These are phyloP conservation scores for Ceryle rudis DNA, from an alignment of 2,797 vertebrate genomes.

Conservation along the genomic window DNA sequence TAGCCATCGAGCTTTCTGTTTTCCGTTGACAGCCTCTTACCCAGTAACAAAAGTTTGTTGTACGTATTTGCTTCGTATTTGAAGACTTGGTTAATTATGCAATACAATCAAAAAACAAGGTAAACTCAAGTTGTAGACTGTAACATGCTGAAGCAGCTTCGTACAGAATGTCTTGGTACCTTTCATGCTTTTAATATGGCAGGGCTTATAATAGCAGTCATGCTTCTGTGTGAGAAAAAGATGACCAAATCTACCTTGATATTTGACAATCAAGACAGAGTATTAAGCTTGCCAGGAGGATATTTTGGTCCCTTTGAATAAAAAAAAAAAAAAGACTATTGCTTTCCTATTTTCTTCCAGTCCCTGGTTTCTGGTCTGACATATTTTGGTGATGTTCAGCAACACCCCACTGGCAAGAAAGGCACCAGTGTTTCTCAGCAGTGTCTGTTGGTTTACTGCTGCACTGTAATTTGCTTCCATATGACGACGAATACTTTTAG, in stretches of 20 bases:
- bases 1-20: not conserved
- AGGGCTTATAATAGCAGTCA: not conserved
- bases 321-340: not conserved
- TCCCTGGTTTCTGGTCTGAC: not conserved
- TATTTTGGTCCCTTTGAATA: not conserved
- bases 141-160: not conserved
- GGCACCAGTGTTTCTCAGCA: not conserved
- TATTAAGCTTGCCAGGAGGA: not conserved
- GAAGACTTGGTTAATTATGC: not conserved
- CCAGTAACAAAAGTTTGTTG: not conserved
- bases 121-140: not conserved
- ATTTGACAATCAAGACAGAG: not conserved
- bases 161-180: not conserved
- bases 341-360: not conserved
- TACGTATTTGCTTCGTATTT: not conserved
- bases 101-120: not conserved
- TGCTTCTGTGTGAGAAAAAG: not conserved
- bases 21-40: not conserved
- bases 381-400: not conserved
- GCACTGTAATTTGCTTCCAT: not conserved
- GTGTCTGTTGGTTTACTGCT: not conserved
- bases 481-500: not conserved
- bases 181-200: not conserved
- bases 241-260: not conserved
- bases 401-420: not conserved